Conservation (phyloP, 2,113 vertebrate species). For the Dunckerocampus dactyliophorus region DNA sequence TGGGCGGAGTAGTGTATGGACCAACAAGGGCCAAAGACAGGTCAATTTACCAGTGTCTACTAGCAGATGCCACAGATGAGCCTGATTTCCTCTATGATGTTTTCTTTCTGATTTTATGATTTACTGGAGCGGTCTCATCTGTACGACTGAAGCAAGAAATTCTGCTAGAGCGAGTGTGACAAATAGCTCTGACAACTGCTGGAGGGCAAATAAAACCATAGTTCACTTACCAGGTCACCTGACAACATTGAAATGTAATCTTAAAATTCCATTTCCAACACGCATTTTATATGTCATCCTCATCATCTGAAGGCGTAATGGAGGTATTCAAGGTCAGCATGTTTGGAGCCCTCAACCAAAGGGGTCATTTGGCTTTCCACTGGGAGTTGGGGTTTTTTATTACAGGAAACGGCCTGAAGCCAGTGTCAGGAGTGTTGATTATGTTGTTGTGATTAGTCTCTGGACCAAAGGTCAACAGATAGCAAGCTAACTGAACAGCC, state of each 20-base stretch:
- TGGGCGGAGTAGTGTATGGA: conserved; percentile 6
- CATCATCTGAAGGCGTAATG: conserved; percentile 9
- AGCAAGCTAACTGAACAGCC: conserved; percentile 43
- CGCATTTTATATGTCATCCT: conserved; percentile 1
- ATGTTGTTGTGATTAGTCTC: conserved; percentile 68
- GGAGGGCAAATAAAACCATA: conserved; percentile 24
- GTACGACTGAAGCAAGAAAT: conserved; percentile 28
- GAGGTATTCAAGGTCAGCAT: conserved; percentile 41
- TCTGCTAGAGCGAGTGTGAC: conserved; percentile 33
- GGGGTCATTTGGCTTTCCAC: conserved; percentile 18
- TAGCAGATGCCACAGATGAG: conserved; percentile 42
- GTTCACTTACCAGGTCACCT: conserved; percentile 25
- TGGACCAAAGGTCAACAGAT: conserved; percentile 62
- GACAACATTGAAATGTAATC: conserved; percentile 16
- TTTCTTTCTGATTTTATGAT: conserved; percentile 47
- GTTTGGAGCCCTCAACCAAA: conserved; percentile 14
- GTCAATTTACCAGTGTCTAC: conserved; percentile 55
- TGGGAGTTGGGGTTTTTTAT: conserved; percentile 6
- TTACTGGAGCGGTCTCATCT: conserved; percentile 35
- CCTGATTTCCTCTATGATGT: conserved; percentile 42
- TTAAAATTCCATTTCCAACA: conserved; percentile 14
- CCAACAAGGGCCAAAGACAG: conserved; percentile 60
- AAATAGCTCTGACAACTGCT: conserved; percentile 31
- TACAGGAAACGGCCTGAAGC: conserved; percentile 48
- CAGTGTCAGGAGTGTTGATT: conserved; percentile 47